Evolutionary conservation across 2,113 vertebrate genomes (phyloP), one percentile per base, ranked within the genome.

Genomic region (Mugil cephalus): DNA sequence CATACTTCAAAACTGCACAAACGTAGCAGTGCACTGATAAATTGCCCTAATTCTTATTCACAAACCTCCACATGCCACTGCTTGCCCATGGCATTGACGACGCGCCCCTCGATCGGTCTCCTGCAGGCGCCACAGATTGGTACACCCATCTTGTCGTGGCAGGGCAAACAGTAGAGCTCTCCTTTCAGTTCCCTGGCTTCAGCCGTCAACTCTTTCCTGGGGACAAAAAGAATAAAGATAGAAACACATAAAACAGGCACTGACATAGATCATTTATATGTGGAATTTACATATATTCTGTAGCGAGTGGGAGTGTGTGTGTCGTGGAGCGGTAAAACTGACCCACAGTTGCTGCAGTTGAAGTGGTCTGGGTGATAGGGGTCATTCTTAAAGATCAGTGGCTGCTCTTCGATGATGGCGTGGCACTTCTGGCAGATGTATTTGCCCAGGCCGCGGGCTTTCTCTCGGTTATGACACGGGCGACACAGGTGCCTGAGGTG

Each of bases 401-500:
- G 98, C 34, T 97, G 96, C 74, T 99, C 98, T 0, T 99, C 98
- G 36, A 99, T 99, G 90, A 99, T 98, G 79, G 98, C 97, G 0
- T 99, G 98, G 70, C 98, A 99, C 85, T 99, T 99, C 93, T 99
- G 98, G 85, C 98, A 99, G 87, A 99, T 95, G 74, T 99, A 99
- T 71, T 99, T 99, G 18, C 98, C 98, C 53, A 99, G 92, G 46
- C 98, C 98, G 39, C 97, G 94, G 55, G 98, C 98, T 92, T 99
- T 99, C 90, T 99, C 98, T 2, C 95, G 96, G 83, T 99, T 99
- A 77, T 99, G 98, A 81, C 98, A 99, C 1, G 98, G 94, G 58
- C 98, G 98, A 81, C 98, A 99, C 15, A 99, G 95, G 83, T 99
- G 98, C 69, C 98, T 99, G 87, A 36, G 8, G 24, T 51, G 50